A percentile compares a stretch with the other conserved stretches of the same genome.
Conservation (phyloP, 2,113 vertebrate species). For the Noctilio leporinus region DNA sequence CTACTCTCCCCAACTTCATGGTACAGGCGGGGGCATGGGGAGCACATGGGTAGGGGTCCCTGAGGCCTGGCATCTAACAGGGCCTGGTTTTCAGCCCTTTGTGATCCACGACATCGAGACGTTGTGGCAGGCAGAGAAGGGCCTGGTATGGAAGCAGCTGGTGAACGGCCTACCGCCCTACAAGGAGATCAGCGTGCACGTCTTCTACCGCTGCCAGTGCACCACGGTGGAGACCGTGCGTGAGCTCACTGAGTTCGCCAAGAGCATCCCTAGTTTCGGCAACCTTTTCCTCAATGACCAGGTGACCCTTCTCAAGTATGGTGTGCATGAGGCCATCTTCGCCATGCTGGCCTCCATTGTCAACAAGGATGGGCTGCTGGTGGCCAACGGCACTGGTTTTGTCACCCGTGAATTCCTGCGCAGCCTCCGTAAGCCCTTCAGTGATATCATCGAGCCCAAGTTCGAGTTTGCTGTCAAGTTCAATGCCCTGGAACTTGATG, state of each 20-base stretch:
- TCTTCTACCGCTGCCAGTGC: conserved; percentile 98
- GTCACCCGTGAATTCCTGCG: conserved; percentile 97
- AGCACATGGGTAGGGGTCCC: neutral
- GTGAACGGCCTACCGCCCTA: conserved; percentile 88
- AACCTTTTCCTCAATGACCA: conserved; percentile 97
- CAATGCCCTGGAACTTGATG: conserved; percentile 96
- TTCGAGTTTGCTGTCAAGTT: conserved; percentile 99
- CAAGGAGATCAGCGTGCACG: conserved; percentile 96
- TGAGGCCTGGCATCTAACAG: neutral
- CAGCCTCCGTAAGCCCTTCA: conserved; percentile 95
- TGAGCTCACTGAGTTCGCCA: conserved; percentile 97
- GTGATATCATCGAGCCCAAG: conserved; percentile 97
- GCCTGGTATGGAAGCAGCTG: conserved; percentile 95
- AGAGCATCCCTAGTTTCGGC: conserved; percentile 95
- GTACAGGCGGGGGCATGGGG: neutral
- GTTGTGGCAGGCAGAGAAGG: conserved; percentile 94
- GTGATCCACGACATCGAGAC: conserved; percentile 98
- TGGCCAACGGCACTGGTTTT: conserved; percentile 95
- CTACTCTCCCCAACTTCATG: neutral
- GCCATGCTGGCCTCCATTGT: conserved; percentile 98
- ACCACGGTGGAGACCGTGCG: conserved; percentile 96
- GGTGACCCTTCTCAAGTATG: conserved; percentile 97
- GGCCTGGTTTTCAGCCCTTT: conserved; percentile 86
- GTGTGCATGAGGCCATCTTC: conserved; percentile 97
- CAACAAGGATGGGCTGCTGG: conserved; percentile 98